A percentile compares a stretch with the other conserved stretches of the same genome.
Evolutionary conservation across 1,140 invertebrate genomes (phyloP).

Genomic region (Aphaenogaster floridana): DNA sequence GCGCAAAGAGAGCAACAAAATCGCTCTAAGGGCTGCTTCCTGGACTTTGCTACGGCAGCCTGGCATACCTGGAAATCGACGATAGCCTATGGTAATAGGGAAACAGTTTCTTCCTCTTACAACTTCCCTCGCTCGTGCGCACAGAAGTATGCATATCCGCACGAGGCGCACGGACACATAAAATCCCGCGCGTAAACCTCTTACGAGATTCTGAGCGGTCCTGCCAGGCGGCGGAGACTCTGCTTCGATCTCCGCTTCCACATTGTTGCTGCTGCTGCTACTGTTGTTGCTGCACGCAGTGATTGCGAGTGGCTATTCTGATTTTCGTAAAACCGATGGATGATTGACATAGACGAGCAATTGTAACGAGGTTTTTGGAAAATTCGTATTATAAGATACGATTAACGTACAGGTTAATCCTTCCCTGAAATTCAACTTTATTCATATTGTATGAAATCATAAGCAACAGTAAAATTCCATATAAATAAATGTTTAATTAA

Average conservation of each 20-base stretch:
- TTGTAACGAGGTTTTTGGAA: not conserved
- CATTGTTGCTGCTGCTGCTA: not conserved
- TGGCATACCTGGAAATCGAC: slow-evolving; percentile 54
- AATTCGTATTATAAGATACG: not conserved
- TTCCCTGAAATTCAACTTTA: not conserved
- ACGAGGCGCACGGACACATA: slow-evolving; percentile 59
- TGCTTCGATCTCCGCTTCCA: slow-evolving; percentile 65
- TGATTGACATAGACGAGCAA: not conserved
- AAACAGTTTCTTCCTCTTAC: slow-evolving; percentile 55
- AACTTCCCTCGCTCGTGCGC: slow-evolving; percentile 46
- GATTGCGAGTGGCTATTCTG: not conserved
- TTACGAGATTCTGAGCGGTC: slow-evolving; percentile 53
- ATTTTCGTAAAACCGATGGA: slow-evolving; percentile 7
- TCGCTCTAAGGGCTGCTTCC: slow-evolving; percentile 66
- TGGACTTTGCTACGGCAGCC: slow-evolving; percentile 54
- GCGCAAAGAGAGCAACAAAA: slow-evolving; percentile 12
- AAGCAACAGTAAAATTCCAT: not conserved
- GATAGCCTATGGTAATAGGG: slow-evolving; percentile 64
- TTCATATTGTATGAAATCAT: not conserved
- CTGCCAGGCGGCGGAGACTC: not conserved
- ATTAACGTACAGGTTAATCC: not conserved
- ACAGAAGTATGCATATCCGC: slow-evolving; percentile 17
- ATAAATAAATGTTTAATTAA: not conserved
- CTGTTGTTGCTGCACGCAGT: not conserved
- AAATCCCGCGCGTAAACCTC: slow-evolving; percentile 64